These are phyloP conservation scores for Herpetotheres cachinnans DNA, from an alignment of 2,113 vertebrate species.

Conservation along the genomic window DNA sequence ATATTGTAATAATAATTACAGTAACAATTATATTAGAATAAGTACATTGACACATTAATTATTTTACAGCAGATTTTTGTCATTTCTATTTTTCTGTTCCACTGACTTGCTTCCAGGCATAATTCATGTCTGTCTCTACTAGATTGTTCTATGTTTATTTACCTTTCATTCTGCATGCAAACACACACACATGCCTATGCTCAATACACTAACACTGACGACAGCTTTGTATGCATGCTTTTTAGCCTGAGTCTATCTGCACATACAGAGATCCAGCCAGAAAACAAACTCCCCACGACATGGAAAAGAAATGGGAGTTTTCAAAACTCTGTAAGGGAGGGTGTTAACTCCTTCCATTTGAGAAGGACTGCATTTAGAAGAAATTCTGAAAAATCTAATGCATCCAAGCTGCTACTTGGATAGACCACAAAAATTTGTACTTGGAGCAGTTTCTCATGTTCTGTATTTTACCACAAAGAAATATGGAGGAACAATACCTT, in stretches of 20 bases:
- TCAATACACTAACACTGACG: neutral
- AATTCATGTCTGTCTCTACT: neutral
- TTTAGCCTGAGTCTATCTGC: neutral
- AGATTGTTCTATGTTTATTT: neutral
- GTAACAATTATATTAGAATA: neutral
- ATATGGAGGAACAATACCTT: neutral
- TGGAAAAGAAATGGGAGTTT: neutral
- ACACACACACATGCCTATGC: neutral
- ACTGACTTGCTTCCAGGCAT: neutral
- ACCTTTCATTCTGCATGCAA: neutral
- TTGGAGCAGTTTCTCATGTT: neutral
- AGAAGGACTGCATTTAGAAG: neutral
- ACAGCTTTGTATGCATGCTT: neutral
- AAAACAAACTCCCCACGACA: neutral
- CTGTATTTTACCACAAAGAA: neutral
- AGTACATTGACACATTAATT: neutral
- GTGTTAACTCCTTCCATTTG: neutral
- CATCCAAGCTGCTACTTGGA: neutral
- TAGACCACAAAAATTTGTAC: neutral
- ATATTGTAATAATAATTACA: neutral
- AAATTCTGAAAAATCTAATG: neutral
- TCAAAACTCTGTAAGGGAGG: neutral
- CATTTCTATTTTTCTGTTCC: neutral
- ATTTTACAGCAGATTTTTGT: neutral
- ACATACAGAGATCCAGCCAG: neutral